Evolutionary conservation across 2,797 vertebrate species (phyloP).

Genomic region (Cyclura pinguis): DNA sequence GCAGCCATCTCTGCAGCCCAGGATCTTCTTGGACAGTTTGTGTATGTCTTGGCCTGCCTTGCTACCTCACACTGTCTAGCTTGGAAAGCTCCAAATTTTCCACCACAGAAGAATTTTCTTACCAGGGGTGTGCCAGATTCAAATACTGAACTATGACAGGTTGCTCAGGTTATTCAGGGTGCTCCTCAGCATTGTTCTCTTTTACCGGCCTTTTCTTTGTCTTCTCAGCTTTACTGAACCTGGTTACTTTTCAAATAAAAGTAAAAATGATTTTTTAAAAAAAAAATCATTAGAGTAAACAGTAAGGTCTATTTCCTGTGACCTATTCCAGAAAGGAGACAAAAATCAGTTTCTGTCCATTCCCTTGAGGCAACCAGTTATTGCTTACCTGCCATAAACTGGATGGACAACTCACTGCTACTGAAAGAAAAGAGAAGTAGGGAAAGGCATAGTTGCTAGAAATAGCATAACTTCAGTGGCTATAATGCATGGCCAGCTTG

Average conservation of each 20-base stretch:
- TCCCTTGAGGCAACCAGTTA: neutral
- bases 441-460: neutral
- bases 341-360: neutral
- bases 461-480: neutral
- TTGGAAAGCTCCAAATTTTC: no score
- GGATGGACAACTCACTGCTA: neutral
- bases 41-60: no score
- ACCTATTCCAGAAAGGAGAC: neutral
- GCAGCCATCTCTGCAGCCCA: no score
- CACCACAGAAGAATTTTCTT: no score
- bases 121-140: no score
- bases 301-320: neutral
- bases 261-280: no score
- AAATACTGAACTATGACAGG: no score
- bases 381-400: neutral
- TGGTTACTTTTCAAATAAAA: neutral
- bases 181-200: neutral
- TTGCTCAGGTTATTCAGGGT: neutral
- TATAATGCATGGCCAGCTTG: neutral
- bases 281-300: neutral
- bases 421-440: neutral
- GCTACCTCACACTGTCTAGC: no score
- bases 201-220: neutral
- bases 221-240: neutral
- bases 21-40: no score